Conservation (phyloP, 35 echinoderm and acorn worm genomes). For the Lytechinus variegatus region DNA sequence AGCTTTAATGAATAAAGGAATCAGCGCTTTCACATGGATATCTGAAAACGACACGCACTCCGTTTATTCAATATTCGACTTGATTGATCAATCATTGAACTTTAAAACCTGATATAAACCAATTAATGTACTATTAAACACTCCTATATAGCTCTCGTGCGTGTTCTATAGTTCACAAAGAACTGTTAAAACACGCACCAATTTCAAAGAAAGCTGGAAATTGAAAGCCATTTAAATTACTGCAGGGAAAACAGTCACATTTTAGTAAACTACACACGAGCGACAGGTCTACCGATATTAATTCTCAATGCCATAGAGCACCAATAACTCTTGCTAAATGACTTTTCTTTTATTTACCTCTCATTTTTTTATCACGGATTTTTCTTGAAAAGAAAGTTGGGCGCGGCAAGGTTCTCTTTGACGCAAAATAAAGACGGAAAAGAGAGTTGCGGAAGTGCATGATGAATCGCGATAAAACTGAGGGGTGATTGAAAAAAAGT, state of each 20-base stretch:
- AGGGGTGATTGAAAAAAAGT: not conserved
- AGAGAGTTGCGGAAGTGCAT: not conserved
- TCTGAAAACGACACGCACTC: no score
- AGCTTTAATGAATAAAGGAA: no score
- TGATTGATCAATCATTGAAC: no score
- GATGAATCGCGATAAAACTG: not conserved
- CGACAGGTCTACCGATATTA: not conserved
- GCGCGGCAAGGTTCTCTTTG: no score
- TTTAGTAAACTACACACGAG: not conserved
- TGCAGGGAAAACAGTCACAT: not conserved
- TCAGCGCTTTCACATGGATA: no score
- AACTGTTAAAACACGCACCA: not conserved
- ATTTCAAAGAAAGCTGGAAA: not conserved
- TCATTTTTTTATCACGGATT: not conserved
- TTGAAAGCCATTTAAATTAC: not conserved
- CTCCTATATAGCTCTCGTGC: no score
- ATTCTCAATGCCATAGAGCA: not conserved
- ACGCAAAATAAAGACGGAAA: no score
- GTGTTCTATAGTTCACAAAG: not conserved
- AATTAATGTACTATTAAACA: no score
- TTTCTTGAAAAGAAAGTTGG: no score
- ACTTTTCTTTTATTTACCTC: not conserved
- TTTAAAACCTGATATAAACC: no score
- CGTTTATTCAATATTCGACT: no score
- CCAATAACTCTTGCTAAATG: not conserved